Conservation (phyloP, 2,797 vertebrate genomes). For the Eulemur albifrons region DNA sequence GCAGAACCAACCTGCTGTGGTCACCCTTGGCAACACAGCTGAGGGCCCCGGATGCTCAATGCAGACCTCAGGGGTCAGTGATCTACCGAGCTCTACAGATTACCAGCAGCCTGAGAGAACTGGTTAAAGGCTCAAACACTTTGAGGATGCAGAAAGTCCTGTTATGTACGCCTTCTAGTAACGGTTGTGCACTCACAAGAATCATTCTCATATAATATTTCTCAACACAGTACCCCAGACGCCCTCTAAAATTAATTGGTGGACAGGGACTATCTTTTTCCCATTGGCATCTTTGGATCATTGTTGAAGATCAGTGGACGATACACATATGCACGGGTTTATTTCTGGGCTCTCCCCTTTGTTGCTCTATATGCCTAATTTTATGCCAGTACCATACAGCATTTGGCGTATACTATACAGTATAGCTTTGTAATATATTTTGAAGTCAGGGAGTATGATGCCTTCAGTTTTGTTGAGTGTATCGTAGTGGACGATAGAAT, state of each 20-base stretch:
- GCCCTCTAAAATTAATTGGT: neutral
- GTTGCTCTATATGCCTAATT: neutral
- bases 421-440: neutral
- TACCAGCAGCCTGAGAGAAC: neutral
- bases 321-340: neutral
- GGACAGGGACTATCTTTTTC: neutral
- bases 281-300: neutral
- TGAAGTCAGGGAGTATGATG: neutral
- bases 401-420: neutral
- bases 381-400: neutral
- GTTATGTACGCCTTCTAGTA: neutral
- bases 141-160: neutral
- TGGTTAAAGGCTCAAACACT: neutral
- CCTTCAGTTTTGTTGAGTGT: neutral
- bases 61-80: no score
- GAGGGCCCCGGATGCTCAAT: neutral
- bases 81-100: no score
- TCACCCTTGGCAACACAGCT: neutral
- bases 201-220: neutral
- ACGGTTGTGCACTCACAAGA: fast-evolving
- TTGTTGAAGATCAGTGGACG: neutral
- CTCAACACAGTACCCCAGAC: neutral
- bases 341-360: neutral
- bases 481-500: neutral
- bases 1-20: fast-evolving